phyloP scores from a whole-genome alignment of 2,888 invertebrate genomes.

The Melanophora roralis region DNA sequence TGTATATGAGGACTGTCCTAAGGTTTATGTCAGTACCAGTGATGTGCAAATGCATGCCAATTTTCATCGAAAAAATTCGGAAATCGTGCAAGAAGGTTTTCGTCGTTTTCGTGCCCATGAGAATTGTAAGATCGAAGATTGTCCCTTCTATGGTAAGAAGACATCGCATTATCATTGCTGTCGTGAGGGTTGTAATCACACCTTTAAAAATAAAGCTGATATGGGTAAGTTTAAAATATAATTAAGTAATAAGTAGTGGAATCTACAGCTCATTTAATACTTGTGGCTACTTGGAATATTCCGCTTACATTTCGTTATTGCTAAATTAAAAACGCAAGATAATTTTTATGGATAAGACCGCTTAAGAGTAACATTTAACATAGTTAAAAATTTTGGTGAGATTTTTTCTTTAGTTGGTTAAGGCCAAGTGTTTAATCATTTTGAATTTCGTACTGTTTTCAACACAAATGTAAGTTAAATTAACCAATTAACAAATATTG shows the following conservation, averaged over 20 bases:
- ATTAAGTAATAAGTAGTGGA: neutral
- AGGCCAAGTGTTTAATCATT: too few relatives aligned
- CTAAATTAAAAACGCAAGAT: too few relatives aligned
- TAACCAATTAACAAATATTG: too few relatives aligned
- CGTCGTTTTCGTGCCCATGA: constrained; percentile 97
- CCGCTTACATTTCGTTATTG: too few relatives aligned
- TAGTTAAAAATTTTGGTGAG: too few relatives aligned
- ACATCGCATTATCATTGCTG: constrained; percentile 99
- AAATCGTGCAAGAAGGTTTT: constrained; percentile 98
- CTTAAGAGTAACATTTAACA: too few relatives aligned
- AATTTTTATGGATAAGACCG: too few relatives aligned
- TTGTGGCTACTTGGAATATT: too few relatives aligned
- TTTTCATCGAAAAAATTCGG: constrained; percentile 98
- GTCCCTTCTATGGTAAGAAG: constrained; percentile 94
- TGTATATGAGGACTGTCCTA: constrained; percentile 94
- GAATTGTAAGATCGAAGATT: constrained; percentile 93
- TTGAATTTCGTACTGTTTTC: too few relatives aligned
- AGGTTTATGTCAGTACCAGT: constrained; percentile 98
- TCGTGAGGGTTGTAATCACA: constrained; percentile 92
- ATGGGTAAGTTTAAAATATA: constrained; percentile 88
- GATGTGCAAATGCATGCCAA: constrained; percentile 99
- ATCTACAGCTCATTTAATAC: too few relatives aligned
- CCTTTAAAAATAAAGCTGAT: constrained; percentile 99
- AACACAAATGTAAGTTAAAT: too few relatives aligned
- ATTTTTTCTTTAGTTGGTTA: too few relatives aligned